Evolutionary conservation across 2,113 vertebrate species (phyloP), one percentile per base, ranked within the genome.

Genomic region (Crotalus tigris): DNA sequence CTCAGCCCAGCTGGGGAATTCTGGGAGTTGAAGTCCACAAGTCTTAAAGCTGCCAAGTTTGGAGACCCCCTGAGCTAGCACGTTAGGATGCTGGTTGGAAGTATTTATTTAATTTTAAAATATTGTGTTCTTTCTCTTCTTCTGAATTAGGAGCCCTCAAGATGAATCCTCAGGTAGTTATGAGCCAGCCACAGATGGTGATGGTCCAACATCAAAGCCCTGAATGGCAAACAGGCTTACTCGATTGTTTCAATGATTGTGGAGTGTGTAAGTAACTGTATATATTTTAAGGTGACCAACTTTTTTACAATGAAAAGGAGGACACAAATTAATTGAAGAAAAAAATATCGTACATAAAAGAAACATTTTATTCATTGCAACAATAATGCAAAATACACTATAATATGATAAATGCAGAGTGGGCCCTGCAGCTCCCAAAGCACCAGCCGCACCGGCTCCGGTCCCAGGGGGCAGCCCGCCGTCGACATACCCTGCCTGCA

Each of bases 231-330:
- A 98, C 97, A 0, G 93, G 95, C 53, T 4, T 98, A 92, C 91
- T 93, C 8, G 97, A 98, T 2, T 98, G 98, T 89, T 97, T 95
- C 93, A 15, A 89, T 0, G 97, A 98, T 94, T 97, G 94, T 0
- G 9, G 96, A 0, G 96, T 97, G 88, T 98, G 98, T 98, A 94
- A 97, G 98, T 98, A 15, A 3, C 5, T 46, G 46, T 46, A 46
- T 0, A 53, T 44, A 44, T 44, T 39, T 39, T 39, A 39, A 39
- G 39, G 39, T 39, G 39, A 39, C 39, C 39, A 39, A 39, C 39
- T 39, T 39, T 39, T 39, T 39, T 39, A 39, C 39, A 39, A 39
- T 39, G 39, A 39, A 39, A 39, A 39, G 39, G 39, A 39, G 39
- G 39, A 39, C 39, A 39, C 39, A 39, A 39, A 39, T 39, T 39